These are phyloP conservation scores for Sebastes flavidus DNA, from an alignment of 2,797 vertebrate species.

Conservation along the genomic window DNA sequence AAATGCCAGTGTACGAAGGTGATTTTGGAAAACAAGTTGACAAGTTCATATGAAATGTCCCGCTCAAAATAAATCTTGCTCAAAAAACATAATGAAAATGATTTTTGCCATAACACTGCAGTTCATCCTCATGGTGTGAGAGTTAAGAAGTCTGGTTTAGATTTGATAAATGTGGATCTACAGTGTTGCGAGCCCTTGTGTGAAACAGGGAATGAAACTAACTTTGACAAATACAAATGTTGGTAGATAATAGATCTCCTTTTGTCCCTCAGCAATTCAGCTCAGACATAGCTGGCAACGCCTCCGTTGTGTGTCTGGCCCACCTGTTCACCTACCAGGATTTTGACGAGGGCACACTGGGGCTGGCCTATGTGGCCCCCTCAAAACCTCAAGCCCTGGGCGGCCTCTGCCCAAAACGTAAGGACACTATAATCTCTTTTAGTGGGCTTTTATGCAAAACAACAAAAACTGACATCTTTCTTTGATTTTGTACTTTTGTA, in stretches of 20 bases:
- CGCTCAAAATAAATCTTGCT: neutral
- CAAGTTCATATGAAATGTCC: neutral
- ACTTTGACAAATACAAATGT: neutral
- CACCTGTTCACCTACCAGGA: conserved; percentile 99
- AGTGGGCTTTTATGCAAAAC: neutral
- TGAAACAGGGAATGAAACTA: neutral
- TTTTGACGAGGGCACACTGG: conserved; percentile 96
- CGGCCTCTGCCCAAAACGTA: conserved; percentile 95
- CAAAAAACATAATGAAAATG: neutral
- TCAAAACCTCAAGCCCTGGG: conserved; percentile 91
- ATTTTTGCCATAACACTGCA: neutral
- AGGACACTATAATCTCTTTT: conserved; percentile 36
- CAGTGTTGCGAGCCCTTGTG: neutral
- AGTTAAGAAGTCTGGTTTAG: neutral
- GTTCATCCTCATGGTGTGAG: neutral
- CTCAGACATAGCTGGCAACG: conserved; percentile 92
- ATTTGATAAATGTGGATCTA: neutral
- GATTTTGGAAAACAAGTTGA: neutral
- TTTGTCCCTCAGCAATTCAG: conserved; percentile 91
- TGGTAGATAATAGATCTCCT: neutral
- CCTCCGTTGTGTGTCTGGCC: conserved; percentile 93
- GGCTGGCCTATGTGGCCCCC: conserved; percentile 95
- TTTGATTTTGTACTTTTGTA: conserved; percentile 64
- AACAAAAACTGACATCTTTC: neutral
- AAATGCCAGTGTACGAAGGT: neutral